Conservation (phyloP, 2,888 invertebrate genomes). For the Morpho deidamia region DNA sequence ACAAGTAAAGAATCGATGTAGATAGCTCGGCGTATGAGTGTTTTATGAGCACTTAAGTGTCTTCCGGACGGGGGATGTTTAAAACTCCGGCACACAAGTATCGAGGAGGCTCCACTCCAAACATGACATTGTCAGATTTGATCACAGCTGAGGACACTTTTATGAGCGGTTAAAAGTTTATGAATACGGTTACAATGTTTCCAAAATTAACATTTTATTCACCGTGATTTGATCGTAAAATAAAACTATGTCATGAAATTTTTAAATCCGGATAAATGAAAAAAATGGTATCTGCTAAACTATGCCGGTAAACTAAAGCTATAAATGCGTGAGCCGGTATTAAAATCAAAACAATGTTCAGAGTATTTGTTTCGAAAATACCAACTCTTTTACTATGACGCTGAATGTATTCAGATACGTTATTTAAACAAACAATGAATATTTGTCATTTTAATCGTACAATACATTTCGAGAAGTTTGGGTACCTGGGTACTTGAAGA, state of each 20-base stretch:
- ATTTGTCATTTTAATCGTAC: no score
- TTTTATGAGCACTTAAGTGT: constrained; percentile 70
- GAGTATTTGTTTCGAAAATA: constrained; percentile 1
- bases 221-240: constrained; percentile 20
- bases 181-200: constrained; percentile 40
- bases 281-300: constrained; percentile 14
- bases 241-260: constrained; percentile 19
- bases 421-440: neutral
- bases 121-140: constrained; percentile 62
- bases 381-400: neutral
- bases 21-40: constrained; percentile 57
- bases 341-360: constrained; percentile 10
- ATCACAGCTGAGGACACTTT: constrained; percentile 48
- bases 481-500: no score
- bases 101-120: constrained; percentile 50
- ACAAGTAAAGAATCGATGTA: constrained; percentile 42
- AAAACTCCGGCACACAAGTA: constrained; percentile 51
- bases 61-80: constrained; percentile 60
- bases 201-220: constrained; percentile 26
- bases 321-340: constrained; percentile 14
- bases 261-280: constrained; percentile 13
- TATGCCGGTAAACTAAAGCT: constrained; percentile 8
- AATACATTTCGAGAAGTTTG: no score
- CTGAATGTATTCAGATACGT: neutral
- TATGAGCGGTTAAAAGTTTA: constrained; percentile 54